phyloP scores from a whole-genome alignment of 2,888 invertebrate species.

The Ariolimax columbianus region DNA sequence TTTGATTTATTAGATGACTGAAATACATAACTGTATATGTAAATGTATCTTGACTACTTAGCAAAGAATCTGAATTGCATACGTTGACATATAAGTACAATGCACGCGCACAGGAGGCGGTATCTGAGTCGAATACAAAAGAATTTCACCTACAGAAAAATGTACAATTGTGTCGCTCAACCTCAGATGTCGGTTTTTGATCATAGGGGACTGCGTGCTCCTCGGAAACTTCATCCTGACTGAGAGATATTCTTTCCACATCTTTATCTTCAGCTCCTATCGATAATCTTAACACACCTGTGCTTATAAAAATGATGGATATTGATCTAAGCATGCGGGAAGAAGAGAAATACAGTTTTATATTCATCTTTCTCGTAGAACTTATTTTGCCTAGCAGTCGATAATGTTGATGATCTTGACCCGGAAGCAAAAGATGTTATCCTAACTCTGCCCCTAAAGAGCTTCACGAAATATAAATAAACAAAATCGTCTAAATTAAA shows the following conservation, averaged over 20 bases:
- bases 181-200: constrained; percentile 53
- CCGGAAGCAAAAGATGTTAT: constrained; percentile 13
- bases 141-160: constrained; percentile 63
- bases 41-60: neutral
- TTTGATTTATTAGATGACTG: too few species aligned
- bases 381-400: neutral
- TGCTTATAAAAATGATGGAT: neutral
- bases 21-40: neutral
- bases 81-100: neutral
- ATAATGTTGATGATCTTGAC: constrained; percentile 22
- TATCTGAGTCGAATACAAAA: neutral
- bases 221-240: neutral
- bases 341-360: neutral
- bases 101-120: neutral
- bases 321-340: neutral
- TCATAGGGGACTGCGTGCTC: constrained; percentile 36
- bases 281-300: neutral
- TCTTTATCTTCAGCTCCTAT: neutral
- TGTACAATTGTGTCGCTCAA: constrained; percentile 61
- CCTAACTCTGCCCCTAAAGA: too few species aligned
- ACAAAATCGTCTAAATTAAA: too few species aligned
- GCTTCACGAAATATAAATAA: too few species aligned
- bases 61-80: too few species aligned
- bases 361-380: neutral
- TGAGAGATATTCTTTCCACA: constrained; percentile 6